Conservation (phyloP, 2,797 vertebrate genomes). For the Rachycentron canadum region DNA sequence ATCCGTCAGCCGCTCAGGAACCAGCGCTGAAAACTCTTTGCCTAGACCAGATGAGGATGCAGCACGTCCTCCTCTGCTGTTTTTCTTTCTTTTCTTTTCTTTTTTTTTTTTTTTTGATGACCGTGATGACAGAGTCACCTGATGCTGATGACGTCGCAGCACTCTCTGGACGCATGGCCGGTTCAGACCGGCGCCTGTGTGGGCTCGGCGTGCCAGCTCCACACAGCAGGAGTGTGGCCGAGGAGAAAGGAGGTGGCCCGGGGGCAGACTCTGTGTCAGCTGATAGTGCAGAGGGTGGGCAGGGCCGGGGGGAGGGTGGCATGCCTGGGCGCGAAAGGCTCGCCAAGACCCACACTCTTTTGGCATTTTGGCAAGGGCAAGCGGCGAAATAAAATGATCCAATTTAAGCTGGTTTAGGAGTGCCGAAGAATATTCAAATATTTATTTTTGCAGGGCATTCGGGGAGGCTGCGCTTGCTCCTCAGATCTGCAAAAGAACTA, state of each 20-base stretch:
- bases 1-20: not conserved
- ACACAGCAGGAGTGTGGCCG: conserved; percentile 82
- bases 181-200: conserved; percentile 63
- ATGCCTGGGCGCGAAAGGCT: conserved; percentile 77
- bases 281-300: conserved; percentile 87
- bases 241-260: conserved; percentile 79
- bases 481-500: conserved; percentile 73
- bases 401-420: conserved; percentile 89
- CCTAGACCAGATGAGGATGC: conserved; percentile 38
- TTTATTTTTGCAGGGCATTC: conserved; percentile 84
- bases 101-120: not conserved
- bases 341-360: conserved; percentile 88
- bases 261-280: conserved; percentile 88
- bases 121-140: conserved; percentile 56
- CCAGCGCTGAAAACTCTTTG: not conserved
- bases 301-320: conserved; percentile 80
- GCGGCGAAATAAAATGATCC: conserved; percentile 87
- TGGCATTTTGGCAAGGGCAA: conserved; percentile 89
- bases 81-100: too few relatives aligned
- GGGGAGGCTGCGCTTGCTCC: conserved; percentile 75
- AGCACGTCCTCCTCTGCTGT: conserved; percentile 16
- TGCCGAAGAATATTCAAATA: conserved; percentile 89
- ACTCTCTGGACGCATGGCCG: conserved; percentile 67
- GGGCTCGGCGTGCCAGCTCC: conserved; percentile 75
- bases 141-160: conserved; percentile 42